A percentile compares a stretch with the other conserved stretches of the same genome.
Evolutionary conservation across 2,888 invertebrate species (phyloP).

Genomic region (Monochamus alternatus): DNA sequence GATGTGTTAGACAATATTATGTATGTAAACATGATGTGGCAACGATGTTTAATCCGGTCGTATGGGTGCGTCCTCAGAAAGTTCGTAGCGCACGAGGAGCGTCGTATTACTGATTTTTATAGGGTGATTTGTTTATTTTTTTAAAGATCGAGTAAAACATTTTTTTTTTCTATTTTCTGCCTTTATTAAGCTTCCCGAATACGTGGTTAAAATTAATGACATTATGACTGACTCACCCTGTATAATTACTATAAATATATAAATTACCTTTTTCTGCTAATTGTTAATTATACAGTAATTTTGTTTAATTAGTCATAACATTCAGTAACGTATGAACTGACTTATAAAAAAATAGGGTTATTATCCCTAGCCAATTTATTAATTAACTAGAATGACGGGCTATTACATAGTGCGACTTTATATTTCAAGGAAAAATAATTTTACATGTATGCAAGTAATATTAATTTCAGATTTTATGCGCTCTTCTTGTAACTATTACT

Average conservation of each 20-base stretch:
- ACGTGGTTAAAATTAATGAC: too few relatives aligned
- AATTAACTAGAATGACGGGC: constrained; percentile 2
- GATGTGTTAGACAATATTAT: too few relatives aligned
- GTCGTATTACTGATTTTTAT: too few relatives aligned
- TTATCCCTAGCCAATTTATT: constrained; percentile 20
- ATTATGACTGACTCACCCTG: too few relatives aligned
- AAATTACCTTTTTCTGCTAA: constrained; percentile 9
- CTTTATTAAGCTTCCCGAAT: too few relatives aligned
- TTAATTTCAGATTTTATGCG: background rate
- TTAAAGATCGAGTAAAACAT: too few relatives aligned
- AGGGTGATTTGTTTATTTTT: too few relatives aligned
- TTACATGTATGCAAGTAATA: background rate
- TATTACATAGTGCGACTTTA: constrained; percentile 19
- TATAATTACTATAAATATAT: constrained; percentile 16
- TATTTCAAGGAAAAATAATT: constrained; percentile 42
- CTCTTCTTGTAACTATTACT: constrained; percentile 2
- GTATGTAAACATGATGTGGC: too few relatives aligned
- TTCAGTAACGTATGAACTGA: constrained; percentile 15
- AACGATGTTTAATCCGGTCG: too few relatives aligned
- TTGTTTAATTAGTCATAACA: constrained; percentile 2
- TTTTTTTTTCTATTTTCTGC: too few relatives aligned
- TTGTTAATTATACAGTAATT: constrained; percentile 22
- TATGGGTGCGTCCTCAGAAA: too few relatives aligned
- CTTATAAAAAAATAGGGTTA: constrained; percentile 25
- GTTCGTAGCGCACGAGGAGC: too few relatives aligned